Base-by-base conservation (phyloP, 2,113 vertebrate species). In the Hypomesus transpacificus region DNA sequence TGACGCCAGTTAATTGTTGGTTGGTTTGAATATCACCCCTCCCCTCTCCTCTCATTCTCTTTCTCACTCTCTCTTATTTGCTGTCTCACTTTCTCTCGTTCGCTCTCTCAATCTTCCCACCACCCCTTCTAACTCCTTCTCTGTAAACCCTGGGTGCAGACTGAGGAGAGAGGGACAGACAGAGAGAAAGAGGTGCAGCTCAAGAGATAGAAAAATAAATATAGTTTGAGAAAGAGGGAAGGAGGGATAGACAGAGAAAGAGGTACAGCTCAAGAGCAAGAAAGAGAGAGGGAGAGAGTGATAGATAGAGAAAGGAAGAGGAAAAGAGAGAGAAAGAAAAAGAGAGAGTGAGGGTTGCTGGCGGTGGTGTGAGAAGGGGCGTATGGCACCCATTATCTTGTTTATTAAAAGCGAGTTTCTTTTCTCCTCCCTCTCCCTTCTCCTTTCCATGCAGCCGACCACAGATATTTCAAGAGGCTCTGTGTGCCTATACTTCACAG, bases 391-490 rank as follows among this genome's bases (percentile, higher is more conserved):
- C 75, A 95, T 95, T 95, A 96, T 90, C 91, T 92, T 91, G 87
- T 84, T 95, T 95, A 96, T 96, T 95, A 95, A 96, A 96, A 94
- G 89, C 61, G 21, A 95, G 84, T 91, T 92, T 92, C 86, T 92
- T 84, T 88, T 14, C 62, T 46, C 34, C 57, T 59, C 57, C 21
- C 20, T 59, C n/a, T 39, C 34, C 21, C 39, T 65, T 22, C 34
- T 65, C 39, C 63, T 39, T 39, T 24, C 63, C 39, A 20, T 14
- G 21, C 39, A 46, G 63, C 20, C 63, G 4, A 65, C 31, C 63
- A 65, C 34, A 65, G 24, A 14, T 62, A 62, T 62, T 62, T 62
- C 17, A 17, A 63, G 61, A 18, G 61, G 61, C 28, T 63, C 61
- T 61, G 13, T 61, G 22, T 6, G 16, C 28, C 31, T 6, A 2